Conservation (phyloP, 2,113 vertebrate species). For the Lonchura striata region DNA sequence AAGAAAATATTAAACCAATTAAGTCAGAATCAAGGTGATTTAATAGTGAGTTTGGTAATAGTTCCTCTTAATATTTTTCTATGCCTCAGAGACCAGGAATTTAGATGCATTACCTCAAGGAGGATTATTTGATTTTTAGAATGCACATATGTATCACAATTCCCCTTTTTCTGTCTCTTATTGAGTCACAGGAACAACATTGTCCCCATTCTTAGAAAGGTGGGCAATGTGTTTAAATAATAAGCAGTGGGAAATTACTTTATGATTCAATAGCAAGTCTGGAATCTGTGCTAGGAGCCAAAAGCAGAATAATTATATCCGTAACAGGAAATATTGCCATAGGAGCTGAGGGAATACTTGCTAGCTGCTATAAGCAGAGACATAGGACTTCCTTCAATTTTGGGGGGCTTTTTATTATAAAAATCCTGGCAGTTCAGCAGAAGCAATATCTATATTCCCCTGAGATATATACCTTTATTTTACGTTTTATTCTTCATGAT, state of each 20-base stretch:
- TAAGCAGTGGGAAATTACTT: conserved; percentile 55
- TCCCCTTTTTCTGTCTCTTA: background rate
- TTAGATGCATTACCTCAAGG: background rate
- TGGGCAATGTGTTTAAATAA: conserved; percentile 47
- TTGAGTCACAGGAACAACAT: background rate
- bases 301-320: conserved; percentile 27
- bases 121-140: conserved; percentile 23
- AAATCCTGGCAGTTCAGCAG: conserved; percentile 14
- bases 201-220: conserved; percentile 20
- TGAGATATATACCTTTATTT: conserved; percentile 62
- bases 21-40: background rate
- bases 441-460: conserved; percentile 61
- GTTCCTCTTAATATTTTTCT: background rate
- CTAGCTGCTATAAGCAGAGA: background rate
- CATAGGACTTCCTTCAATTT: background rate
- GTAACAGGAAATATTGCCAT: conserved; percentile 48
- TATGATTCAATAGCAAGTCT: conserved; percentile 22
- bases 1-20: background rate
- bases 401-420: conserved; percentile 28
- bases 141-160: background rate
- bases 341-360: conserved; percentile 57
- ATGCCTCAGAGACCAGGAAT: background rate
- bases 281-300: conserved; percentile 32
- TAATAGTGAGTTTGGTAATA: background rate
- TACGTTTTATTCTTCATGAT: conserved; percentile 50